Conservation (phyloP, 2,113 vertebrate species). For the Isichthys henryi region DNA sequence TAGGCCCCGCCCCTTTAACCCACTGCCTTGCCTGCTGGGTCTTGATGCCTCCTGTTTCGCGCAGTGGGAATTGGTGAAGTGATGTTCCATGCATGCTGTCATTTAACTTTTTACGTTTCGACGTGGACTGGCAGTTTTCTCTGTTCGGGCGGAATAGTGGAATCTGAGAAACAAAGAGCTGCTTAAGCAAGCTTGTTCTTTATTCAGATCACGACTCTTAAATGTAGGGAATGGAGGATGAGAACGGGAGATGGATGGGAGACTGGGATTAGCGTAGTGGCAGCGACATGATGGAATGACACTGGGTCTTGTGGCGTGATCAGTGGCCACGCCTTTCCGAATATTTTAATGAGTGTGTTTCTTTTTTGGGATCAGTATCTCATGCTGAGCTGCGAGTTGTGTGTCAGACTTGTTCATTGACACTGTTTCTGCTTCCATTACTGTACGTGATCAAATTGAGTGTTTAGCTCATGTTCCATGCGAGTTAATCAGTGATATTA, state of each 20-base stretch:
- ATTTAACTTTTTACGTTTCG: not conserved
- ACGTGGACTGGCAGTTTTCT: not conserved
- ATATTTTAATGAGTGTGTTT: not conserved
- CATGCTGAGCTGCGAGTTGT: not conserved
- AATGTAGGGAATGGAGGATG: not conserved
- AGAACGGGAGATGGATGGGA: not conserved
- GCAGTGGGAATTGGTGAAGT: not conserved
- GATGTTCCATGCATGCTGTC: not conserved
- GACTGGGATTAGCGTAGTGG: not conserved
- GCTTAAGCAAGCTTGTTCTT: not conserved
- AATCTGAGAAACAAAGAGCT: not conserved
- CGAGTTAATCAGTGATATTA: not conserved
- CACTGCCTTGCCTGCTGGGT: not conserved
- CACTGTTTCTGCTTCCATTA: slow-evolving; percentile 22
- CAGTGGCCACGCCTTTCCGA: too few species aligned
- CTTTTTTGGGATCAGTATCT: not conserved
- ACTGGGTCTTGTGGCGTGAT: not conserved
- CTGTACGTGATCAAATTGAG: not conserved
- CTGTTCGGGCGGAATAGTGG: not conserved
- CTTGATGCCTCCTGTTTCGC: not conserved
- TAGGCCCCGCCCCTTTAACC: slow-evolving; percentile 40
- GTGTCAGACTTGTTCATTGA: slow-evolving; percentile 43
- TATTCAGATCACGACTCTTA: not conserved
- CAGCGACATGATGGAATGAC: not conserved
- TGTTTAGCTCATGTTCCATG: not conserved